A percentile compares a stretch with the other conserved stretches of the same genome.
These are phyloP conservation scores for Prunella strophiata DNA, from an alignment of 2,797 vertebrate genomes.

Conservation along the genomic window DNA sequence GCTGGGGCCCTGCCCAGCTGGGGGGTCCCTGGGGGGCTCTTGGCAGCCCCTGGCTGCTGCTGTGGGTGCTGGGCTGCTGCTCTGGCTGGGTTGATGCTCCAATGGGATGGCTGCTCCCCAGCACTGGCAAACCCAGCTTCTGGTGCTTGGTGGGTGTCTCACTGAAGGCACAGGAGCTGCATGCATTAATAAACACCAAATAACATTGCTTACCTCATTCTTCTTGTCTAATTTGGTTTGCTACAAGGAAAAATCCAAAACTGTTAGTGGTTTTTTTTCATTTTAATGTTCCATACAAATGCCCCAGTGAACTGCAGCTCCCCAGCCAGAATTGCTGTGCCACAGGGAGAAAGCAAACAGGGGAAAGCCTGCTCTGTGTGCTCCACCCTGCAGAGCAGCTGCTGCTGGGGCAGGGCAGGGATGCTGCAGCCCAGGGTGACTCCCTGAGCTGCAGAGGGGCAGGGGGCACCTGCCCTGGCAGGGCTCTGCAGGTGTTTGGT, in stretches of 20 bases:
- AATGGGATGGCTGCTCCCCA: neutral
- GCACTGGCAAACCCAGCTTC: rapidly evolving
- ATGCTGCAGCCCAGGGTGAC: neutral
- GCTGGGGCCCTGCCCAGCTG: rapidly evolving
- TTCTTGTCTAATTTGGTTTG: neutral
- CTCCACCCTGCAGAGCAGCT: neutral
- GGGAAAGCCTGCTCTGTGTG: rapidly evolving
- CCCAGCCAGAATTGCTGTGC: neutral
- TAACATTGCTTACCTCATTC: rapidly evolving
- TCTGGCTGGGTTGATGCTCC: neutral
- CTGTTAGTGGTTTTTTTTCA: neutral
- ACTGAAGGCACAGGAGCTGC: neutral
- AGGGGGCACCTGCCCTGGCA: neutral
- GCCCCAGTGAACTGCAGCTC: rapidly evolving
- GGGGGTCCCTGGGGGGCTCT: rapidly evolving
- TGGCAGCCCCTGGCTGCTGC: rapidly evolving
- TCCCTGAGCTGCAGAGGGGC: neutral
- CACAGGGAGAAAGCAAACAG: rapidly evolving
- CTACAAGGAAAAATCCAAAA: neutral
- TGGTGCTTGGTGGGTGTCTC: rapidly evolving
- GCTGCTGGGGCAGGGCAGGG: neutral
- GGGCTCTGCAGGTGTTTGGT: neutral
- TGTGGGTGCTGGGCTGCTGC: neutral
- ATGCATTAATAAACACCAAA: neutral
- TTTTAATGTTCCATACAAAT: neutral